Conservation (phyloP, 2,888 invertebrate species). For the Tryphoninae sp. region DNA sequence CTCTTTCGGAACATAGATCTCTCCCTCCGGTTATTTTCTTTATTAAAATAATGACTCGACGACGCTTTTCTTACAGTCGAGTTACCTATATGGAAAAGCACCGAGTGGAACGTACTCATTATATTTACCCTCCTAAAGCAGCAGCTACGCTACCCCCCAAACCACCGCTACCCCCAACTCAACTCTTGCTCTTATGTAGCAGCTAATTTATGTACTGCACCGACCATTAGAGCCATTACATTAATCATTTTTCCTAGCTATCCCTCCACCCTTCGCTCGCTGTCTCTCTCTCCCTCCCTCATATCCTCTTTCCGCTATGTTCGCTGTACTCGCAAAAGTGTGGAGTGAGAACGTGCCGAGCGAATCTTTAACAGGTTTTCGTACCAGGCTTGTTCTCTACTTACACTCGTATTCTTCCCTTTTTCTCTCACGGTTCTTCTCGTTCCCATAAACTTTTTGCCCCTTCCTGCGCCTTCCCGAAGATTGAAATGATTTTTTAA, state of each 20-base stretch:
- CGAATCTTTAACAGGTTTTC: slow-evolving; percentile 63
- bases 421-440: slow-evolving; percentile 25
- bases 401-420: slow-evolving; percentile 5
- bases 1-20: slow-evolving; percentile 29
- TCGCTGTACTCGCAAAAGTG: slow-evolving; percentile 33
- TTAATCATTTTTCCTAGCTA: slow-evolving; percentile 63
- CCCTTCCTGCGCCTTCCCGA: slow-evolving; percentile 24
- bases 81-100: slow-evolving; percentile 29
- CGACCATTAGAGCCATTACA: slow-evolving; percentile 64
- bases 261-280: slow-evolving; percentile 9
- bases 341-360: slow-evolving; percentile 53
- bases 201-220: slow-evolving; percentile 66
- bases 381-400: slow-evolving; percentile 31
- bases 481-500: slow-evolving; percentile 74
- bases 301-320: slow-evolving; percentile 9
- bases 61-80: slow-evolving; percentile 48
- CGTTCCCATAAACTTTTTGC: slow-evolving; percentile 12
- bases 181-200: slow-evolving; percentile 19
- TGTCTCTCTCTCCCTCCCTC: not conserved
- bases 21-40: slow-evolving; percentile 48
- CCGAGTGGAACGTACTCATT: slow-evolving; percentile 1
- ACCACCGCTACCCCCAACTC: slow-evolving; percentile 21
- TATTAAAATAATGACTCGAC: slow-evolving; percentile 56
- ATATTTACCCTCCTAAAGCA: not conserved
- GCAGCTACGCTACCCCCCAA: slow-evolving; percentile 27